A percentile compares a stretch with the other conserved stretches of the same genome.
These are phyloP conservation scores for Chamaetylas fuelleborni DNA, from an alignment of 2,113 vertebrate genomes.

Conservation along the genomic window DNA sequence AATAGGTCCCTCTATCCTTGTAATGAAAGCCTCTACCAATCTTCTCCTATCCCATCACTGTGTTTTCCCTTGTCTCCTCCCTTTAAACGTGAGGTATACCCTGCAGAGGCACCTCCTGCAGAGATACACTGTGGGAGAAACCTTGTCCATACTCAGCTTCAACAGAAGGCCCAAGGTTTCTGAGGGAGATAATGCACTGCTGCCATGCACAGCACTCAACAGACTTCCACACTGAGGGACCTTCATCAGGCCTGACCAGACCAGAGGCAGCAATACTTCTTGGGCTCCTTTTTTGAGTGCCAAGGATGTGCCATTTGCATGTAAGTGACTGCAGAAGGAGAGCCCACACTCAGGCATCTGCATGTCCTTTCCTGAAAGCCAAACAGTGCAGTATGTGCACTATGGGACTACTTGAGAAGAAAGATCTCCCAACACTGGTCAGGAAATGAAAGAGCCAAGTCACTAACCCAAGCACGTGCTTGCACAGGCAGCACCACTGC, in stretches of 20 bases:
- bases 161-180: neutral
- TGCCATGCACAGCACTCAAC: neutral
- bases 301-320: neutral
- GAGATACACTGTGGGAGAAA: neutral
- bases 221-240: neutral
- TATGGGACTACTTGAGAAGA: neutral
- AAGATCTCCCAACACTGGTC: neutral
- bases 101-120: neutral
- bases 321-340: neutral
- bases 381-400: neutral
- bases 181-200: neutral
- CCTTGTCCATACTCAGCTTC: neutral
- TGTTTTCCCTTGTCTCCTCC: neutral
- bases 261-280: neutral
- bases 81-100: neutral
- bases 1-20: constrained; percentile 24
- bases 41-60: neutral
- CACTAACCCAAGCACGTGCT: neutral
- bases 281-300: neutral
- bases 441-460: neutral
- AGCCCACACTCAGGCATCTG: neutral
- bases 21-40: constrained; percentile 41
- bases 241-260: neutral
- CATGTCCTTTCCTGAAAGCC: neutral
- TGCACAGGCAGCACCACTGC: neutral